A percentile compares a stretch with the other conserved stretches of the same genome.
Evolutionary conservation across 2,888 invertebrate genomes (phyloP).

Genomic region (Euzetes globulus): DNA sequence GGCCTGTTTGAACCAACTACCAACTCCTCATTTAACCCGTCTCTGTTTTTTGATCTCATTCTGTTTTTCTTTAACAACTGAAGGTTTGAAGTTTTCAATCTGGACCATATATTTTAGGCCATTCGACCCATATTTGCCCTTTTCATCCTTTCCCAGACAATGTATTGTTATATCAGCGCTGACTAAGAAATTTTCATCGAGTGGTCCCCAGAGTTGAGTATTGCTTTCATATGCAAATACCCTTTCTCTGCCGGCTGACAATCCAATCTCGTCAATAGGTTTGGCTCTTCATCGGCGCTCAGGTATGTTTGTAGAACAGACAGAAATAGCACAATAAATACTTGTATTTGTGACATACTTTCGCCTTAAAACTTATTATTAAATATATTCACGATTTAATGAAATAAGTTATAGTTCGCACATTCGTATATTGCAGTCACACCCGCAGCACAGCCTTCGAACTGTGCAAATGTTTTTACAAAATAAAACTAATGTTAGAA

Average conservation of each 20-base stretch:
- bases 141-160: conserved; percentile 37
- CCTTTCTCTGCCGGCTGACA: conserved; percentile 36
- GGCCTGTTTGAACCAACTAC: conserved; percentile 29
- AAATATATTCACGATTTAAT: neutral
- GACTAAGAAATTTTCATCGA: conserved; percentile 37
- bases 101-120: conserved; percentile 36
- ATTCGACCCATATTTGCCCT: conserved; percentile 2
- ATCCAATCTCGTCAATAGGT: conserved; percentile 19
- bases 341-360: conserved; percentile 9
- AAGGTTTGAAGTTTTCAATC: conserved; percentile 24
- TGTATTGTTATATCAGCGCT: conserved; percentile 36
- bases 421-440: conserved; percentile 8
- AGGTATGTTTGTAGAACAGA: neutral
- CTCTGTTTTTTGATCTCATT: neutral
- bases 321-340: conserved; percentile 8
- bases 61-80: neutral
- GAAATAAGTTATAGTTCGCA: neutral
- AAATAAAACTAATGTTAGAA: neutral
- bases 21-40: neutral
- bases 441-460: conserved; percentile 1
- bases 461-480: neutral
- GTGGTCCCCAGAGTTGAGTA: conserved; percentile 38
- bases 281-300: conserved; percentile 4
- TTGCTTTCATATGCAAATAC: conserved; percentile 37
- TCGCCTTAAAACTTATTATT: neutral